Base-by-base conservation (phyloP, 2,113 vertebrate genomes). In the Lonchura striata region DNA sequence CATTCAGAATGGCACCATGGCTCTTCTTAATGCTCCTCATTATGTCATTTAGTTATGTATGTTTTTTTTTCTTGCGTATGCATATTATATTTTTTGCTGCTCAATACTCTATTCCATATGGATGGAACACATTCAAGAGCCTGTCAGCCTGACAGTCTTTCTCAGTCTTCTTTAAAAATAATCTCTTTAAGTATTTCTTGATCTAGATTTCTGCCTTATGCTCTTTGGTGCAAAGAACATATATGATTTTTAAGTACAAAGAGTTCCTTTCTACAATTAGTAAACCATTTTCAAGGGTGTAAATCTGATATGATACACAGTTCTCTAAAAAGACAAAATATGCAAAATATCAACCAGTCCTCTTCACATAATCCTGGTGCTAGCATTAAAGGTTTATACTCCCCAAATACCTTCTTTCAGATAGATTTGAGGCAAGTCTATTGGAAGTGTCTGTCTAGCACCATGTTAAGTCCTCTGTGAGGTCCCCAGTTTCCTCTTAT, bases 191-290 rank as follows among this genome's bases (percentile, higher is more conserved):
- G 33, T 86, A 89, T 91, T 92, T 95, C 84, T 91, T 95, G 69
- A 93, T 96, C 57, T 86, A 96, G 70, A 93, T 96, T 84, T 93
- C 65, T 95, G 66, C 90, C 92, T 96, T 95, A 95, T 96, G 94
- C 90, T 95, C 70, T 92, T 79, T 82, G 63, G 61, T 91, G 53
- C 21, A 91, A 56, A 31, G 44, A 92, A 87, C 23, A 41, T 61
- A 57, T 61, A 63, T 68, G n/a, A 47, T 89, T 87, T 92, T 69
- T 72, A 61, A 79, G 96, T 76, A 94, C 84, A 95, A 92, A 87
- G 35, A 91, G 74, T 92, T 96, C 84, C 50, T 91, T 94, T 91
- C 86, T 89, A 76, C 83, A 95, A 76, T 82, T 96, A 95, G 93
- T 76, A 96, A 87, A 89, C 0, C 39, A 61, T 76, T 95, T 92